Conservation (phyloP, 1,140 invertebrate genomes). For the Drosophila tropicalis region DNA sequence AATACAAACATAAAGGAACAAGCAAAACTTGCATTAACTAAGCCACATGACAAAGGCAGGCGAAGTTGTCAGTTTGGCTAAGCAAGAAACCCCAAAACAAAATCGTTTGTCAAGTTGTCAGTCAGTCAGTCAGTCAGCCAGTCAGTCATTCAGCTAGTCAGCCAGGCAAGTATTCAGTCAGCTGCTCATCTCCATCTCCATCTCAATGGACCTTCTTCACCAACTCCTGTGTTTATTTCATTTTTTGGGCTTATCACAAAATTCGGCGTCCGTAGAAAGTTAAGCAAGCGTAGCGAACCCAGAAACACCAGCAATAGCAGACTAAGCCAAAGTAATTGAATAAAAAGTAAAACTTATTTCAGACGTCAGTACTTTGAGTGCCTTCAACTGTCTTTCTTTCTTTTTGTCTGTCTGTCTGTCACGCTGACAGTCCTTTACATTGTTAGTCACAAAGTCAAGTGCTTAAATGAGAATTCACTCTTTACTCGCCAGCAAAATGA, state of each 20-base stretch:
- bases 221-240: slow-evolving; percentile 54
- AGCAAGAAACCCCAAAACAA: slow-evolving; percentile 49
- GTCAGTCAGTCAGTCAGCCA: slow-evolving; percentile 28
- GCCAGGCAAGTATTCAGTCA: slow-evolving; percentile 11
- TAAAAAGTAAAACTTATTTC: slow-evolving; percentile 69
- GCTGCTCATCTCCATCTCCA: slow-evolving; percentile 29
- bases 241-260: slow-evolving; percentile 68
- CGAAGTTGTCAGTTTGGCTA: slow-evolving; percentile 31
- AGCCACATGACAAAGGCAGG: slow-evolving; percentile 49
- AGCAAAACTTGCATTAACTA: slow-evolving; percentile 34
- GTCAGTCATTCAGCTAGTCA: slow-evolving; percentile 20
- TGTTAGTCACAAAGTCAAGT: slow-evolving; percentile 34
- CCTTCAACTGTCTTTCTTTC: slow-evolving; percentile 13
- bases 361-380: slow-evolving; percentile 49
- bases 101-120: slow-evolving; percentile 62
- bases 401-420: slow-evolving; percentile 1
- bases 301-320: slow-evolving; percentile 25
- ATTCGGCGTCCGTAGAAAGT: slow-evolving; percentile 55
- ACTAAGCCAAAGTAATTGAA: slow-evolving; percentile 76
- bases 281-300: slow-evolving; percentile 59
- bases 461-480: slow-evolving; percentile 19
- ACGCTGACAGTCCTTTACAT: neutral
- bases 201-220: slow-evolving; percentile 4
- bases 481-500: neutral
- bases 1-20: slow-evolving; percentile 52